phyloP scores from a whole-genome alignment of 2,113 vertebrate species.

The Greenwoodochromis staneri region DNA sequence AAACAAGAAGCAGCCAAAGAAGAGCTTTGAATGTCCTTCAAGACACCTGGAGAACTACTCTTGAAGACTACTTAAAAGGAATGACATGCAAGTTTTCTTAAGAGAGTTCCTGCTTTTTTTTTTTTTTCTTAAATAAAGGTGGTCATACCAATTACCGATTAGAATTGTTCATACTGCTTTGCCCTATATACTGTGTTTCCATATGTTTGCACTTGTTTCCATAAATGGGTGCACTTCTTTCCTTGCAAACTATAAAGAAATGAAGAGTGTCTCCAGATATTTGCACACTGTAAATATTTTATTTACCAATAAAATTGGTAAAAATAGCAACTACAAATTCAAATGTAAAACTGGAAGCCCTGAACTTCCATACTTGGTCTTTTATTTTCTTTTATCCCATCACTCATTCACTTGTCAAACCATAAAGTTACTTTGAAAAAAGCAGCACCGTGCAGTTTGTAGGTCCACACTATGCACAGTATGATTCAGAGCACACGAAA shows the following conservation, averaged over 20 bases:
- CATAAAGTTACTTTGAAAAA: background rate
- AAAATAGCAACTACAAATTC: background rate
- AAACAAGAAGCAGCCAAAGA: background rate
- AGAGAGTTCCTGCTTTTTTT: background rate
- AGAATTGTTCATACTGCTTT: background rate
- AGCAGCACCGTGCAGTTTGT: background rate
- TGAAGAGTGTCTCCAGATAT: background rate
- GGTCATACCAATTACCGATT: background rate
- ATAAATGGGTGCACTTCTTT: background rate
- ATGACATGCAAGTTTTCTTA: background rate
- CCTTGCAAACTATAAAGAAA: background rate
- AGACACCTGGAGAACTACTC: background rate
- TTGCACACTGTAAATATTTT: background rate
- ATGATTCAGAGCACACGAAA: accelerated
- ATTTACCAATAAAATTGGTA: background rate
- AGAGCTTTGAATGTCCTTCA: background rate
- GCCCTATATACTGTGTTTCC: background rate
- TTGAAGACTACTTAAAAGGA: background rate
- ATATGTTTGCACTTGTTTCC: background rate
- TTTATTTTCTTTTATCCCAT: background rate
- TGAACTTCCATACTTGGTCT: background rate
- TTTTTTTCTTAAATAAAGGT: background rate
- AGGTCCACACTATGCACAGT: background rate
- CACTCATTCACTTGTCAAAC: background rate
- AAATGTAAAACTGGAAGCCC: background rate